Conservation (phyloP, 2,113 vertebrate species). For the Gambusia holbrooki region DNA sequence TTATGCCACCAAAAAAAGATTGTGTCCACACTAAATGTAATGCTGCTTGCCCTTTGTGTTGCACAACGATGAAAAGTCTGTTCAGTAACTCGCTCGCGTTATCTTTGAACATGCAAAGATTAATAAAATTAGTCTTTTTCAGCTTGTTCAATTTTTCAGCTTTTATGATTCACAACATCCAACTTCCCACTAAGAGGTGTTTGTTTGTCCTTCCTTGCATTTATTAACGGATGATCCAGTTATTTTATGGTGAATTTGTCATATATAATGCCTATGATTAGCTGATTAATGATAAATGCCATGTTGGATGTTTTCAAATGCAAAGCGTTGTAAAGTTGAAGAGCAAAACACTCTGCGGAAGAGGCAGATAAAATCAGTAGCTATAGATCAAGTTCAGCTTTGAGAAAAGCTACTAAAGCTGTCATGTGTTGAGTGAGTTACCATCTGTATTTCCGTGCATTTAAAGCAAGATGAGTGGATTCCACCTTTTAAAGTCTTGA, state of each 20-base stretch:
- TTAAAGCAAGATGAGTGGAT: slow-evolving; percentile 17
- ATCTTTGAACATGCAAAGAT: too few relatives aligned
- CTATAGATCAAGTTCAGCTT: too few relatives aligned
- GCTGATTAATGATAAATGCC: background rate
- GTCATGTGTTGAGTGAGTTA: background rate
- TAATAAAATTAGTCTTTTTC: too few relatives aligned
- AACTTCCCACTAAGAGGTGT: background rate
- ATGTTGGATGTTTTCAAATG: background rate
- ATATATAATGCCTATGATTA: background rate
- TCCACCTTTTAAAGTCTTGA: slow-evolving; percentile 43
- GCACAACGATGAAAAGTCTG: too few relatives aligned
- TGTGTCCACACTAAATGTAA: too few relatives aligned
- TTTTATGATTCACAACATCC: background rate
- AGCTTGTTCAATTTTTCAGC: background rate
- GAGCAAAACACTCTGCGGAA: background rate
- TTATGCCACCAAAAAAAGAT: too few relatives aligned
- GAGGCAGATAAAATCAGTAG: too few relatives aligned
- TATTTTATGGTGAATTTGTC: background rate
- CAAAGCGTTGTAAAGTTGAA: background rate
- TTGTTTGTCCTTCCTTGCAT: too few relatives aligned
- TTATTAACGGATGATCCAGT: too few relatives aligned
- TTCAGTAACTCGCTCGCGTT: too few relatives aligned
- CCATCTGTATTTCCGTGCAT: background rate
- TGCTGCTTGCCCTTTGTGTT: too few relatives aligned
- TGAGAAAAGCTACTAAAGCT: background rate